Evolutionary conservation across 2,888 invertebrate genomes (phyloP).

Genomic region (Nasonia oneida): DNA sequence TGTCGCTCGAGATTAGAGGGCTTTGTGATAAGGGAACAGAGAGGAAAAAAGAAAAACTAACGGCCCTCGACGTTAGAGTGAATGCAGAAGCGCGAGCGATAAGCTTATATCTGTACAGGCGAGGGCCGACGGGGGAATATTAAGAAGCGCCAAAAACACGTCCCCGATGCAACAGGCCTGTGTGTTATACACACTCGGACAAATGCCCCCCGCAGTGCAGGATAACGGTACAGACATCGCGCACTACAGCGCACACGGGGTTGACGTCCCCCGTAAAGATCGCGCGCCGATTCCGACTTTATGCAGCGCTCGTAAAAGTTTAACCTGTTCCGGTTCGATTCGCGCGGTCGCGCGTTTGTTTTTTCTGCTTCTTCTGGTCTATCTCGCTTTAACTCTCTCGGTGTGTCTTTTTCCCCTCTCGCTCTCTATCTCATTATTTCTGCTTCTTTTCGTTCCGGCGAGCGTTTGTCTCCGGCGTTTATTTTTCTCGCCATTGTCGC

Average conservation of each 20-base stretch:
- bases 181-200: background rate
- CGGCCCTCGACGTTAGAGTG: background rate
- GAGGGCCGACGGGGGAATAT: background rate
- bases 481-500: background rate
- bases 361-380: background rate
- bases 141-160: background rate
- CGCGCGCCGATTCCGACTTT: conserved; percentile 22
- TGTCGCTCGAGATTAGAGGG: background rate
- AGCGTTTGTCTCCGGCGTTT: background rate
- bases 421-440: conserved; percentile 12
- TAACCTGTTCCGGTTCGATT: conserved; percentile 24
- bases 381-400: background rate
- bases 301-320: conserved; percentile 46
- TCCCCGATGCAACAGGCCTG: conserved; percentile 43
- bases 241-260: background rate
- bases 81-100: conserved; percentile 9
- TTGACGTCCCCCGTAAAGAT: conserved; percentile 31
- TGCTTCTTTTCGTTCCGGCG: background rate
- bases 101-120: background rate
- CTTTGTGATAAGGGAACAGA: background rate
- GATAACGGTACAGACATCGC: background rate
- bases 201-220: no score
- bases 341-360: background rate
- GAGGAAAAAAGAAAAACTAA: background rate
- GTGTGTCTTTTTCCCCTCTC: background rate